Percentiles rank a stretch among this genome's conserved stretches.
Conservation (phyloP, 1,140 invertebrate genomes). For the Adoxophyes honmai region DNA sequence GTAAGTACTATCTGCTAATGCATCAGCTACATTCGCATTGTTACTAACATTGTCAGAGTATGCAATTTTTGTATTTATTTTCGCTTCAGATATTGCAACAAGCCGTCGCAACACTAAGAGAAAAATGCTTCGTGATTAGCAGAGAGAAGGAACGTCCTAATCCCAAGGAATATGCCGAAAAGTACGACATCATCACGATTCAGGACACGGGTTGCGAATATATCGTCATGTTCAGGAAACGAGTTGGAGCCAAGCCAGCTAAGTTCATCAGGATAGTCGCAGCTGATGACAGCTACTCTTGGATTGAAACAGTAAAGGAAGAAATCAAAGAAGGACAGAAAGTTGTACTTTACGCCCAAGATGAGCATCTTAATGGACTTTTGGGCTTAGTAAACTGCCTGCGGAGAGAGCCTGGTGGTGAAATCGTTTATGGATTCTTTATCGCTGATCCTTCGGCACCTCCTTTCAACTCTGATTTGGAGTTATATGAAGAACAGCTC, state of each 20-base stretch:
- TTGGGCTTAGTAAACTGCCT: conserved; percentile 90
- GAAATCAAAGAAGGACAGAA: conserved; percentile 76
- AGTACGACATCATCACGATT: conserved; percentile 63
- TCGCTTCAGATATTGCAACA: conserved; percentile 60
- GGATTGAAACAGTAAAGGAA: conserved; percentile 75
- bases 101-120: conserved; percentile 55
- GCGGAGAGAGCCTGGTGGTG: conserved; percentile 82
- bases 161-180: conserved; percentile 44
- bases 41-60: background rate
- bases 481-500: conserved; percentile 82
- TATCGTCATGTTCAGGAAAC: conserved; percentile 63
- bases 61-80: conserved; percentile 17
- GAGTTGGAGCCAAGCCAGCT: conserved; percentile 56
- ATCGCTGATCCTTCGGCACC: conserved; percentile 83
- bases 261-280: conserved; percentile 60
- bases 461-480: conserved; percentile 79
- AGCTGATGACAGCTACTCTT: conserved; percentile 50
- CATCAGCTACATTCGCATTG: too few species aligned
- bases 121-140: conserved; percentile 74
- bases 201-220: conserved; percentile 66
- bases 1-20: conserved; percentile 48
- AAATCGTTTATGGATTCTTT: conserved; percentile 79
- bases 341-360: conserved; percentile 79
- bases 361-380: conserved; percentile 85
- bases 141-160: conserved; percentile 63